These are phyloP conservation scores for Meteorus sp. DNA, from an alignment of 1,140 invertebrate genomes.

Conservation along the genomic window DNA sequence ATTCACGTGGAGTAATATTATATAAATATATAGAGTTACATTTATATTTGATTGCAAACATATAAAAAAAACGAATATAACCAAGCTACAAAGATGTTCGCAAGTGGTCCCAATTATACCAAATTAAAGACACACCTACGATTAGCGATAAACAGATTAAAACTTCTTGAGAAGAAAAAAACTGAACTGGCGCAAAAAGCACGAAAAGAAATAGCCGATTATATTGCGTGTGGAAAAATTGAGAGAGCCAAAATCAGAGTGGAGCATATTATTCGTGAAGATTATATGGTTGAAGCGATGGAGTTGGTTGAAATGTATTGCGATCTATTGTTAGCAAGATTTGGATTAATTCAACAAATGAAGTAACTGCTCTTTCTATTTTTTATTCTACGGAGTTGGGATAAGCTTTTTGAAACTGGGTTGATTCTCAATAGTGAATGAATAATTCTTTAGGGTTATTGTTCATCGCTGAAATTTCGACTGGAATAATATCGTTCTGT, in stretches of 20 bases:
- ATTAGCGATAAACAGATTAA: conserved; percentile 89
- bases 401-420: not conserved
- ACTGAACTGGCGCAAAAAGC: conserved; percentile 94
- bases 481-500: not conserved
- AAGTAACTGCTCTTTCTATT: conserved; percentile 68
- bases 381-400: not conserved
- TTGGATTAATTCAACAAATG: conserved; percentile 96
- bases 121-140: conserved; percentile 97
- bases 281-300: conserved; percentile 99
- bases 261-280: conserved; percentile 98
- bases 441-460: no score
- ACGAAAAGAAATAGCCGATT: conserved; percentile 97
- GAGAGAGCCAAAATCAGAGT: conserved; percentile 95
- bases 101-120: conserved; percentile 83
- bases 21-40: no score
- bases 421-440: no score
- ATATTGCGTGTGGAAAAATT: conserved; percentile 84
- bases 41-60: no score
- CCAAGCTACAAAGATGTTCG: conserved; percentile 72
- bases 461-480: not conserved
- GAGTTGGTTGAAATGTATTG: conserved; percentile 99
- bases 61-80: no score
- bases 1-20: no score
- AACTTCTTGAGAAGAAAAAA: conserved; percentile 97
- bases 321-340: conserved; percentile 94